A percentile compares a stretch with the other conserved stretches of the same genome.
Evolutionary conservation across 2,797 vertebrate genomes (phyloP).

Genomic region (Pangasius macronema): DNA sequence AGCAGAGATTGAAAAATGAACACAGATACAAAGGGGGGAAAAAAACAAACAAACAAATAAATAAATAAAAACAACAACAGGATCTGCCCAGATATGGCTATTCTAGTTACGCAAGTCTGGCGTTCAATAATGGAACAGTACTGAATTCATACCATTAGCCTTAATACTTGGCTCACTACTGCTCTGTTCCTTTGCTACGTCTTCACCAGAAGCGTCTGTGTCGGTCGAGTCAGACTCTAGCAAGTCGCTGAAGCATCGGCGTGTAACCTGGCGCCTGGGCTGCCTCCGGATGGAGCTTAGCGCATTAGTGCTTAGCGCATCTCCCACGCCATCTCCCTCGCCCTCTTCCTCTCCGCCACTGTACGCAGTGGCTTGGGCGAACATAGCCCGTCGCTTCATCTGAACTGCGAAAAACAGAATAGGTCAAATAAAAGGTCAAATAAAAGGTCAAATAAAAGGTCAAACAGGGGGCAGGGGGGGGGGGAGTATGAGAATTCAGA

Average conservation of each 20-base stretch:
- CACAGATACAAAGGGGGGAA: background rate
- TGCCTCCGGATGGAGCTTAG: conserved; percentile 66
- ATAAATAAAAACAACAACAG: background rate
- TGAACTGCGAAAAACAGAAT: conserved; percentile 65
- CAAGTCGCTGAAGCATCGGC: conserved; percentile 86
- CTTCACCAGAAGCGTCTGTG: conserved; percentile 65
- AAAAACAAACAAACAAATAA: background rate
- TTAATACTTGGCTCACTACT: conserved; percentile 49
- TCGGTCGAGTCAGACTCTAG: conserved; percentile 79
- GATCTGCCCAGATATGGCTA: background rate
- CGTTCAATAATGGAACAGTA: background rate
- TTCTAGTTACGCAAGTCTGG: background rate
- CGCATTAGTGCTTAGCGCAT: conserved; percentile 57
- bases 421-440: conserved; percentile 37
- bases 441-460: background rate
- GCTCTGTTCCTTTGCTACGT: conserved; percentile 37
- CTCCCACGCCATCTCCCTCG: conserved; percentile 52
- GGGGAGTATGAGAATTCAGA: background rate
- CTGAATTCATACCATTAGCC: conserved; percentile 40
- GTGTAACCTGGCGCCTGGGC: conserved; percentile 82
- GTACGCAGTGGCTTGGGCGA: conserved; percentile 50
- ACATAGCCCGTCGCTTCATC: conserved; percentile 56
- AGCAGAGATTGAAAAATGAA: background rate
- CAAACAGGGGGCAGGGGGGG: background rate
- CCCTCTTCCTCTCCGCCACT: conserved; percentile 65